Evolutionary conservation across 1,140 invertebrate genomes (phyloP).

Genomic region (Aphelinus certus): DNA sequence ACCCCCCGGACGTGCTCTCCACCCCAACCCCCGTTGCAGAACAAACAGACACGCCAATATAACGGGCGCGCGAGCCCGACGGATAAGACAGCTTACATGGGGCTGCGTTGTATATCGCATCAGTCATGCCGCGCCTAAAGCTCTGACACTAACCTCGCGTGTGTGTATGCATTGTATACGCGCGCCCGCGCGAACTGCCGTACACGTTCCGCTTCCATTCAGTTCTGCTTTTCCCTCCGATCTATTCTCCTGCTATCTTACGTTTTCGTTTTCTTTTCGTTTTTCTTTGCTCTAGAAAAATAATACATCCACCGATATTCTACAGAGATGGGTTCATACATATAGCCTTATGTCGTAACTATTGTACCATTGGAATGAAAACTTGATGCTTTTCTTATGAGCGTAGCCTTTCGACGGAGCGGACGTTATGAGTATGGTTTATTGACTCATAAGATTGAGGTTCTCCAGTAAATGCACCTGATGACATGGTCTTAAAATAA

Average conservation of each 20-base stretch:
- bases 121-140: constrained; percentile 16
- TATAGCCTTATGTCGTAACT: too few species aligned
- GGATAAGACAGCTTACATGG: constrained; percentile 13
- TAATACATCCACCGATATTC: too few species aligned
- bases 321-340: too few species aligned
- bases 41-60: constrained; percentile 6
- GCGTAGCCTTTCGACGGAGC: too few species aligned
- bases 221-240: too few species aligned
- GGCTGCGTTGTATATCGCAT: constrained; percentile 1
- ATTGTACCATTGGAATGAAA: too few species aligned
- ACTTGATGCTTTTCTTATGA: too few species aligned
- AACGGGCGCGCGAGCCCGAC: neutral
- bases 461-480: too few species aligned
- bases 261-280: neutral
- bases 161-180: constrained; percentile 1
- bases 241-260: neutral
- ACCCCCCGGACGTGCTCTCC: neutral
- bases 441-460: too few species aligned
- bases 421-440: too few species aligned
- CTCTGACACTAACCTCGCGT: neutral
- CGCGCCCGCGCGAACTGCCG: neutral
- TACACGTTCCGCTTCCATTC: too few species aligned
- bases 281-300: neutral
- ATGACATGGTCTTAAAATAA: too few species aligned
- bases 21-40: neutral